Percentiles rank a stretch among this genome's conserved stretches.
Conservation (phyloP, 2,797 vertebrate species). For the Salarias fasciatus region DNA sequence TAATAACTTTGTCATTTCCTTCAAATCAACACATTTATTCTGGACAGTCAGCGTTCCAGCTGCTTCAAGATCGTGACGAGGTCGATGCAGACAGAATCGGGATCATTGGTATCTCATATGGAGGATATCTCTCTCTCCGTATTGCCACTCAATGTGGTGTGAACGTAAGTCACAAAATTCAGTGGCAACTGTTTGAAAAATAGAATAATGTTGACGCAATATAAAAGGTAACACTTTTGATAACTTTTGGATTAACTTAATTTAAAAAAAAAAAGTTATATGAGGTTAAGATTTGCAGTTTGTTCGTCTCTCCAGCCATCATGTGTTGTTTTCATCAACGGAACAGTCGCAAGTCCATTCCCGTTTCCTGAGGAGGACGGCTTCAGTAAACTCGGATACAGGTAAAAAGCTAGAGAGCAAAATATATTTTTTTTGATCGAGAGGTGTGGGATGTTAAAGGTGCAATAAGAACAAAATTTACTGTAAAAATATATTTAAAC, state of each 20-base stretch:
- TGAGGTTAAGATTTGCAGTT: no score
- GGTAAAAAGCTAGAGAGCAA: conserved; percentile 27
- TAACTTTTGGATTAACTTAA: no score
- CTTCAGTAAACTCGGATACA: not conserved
- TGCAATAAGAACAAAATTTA: no score
- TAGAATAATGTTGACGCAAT: no score
- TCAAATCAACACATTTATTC: conserved; percentile 1
- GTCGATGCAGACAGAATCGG: conserved; percentile 68
- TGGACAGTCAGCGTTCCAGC: conserved; percentile 65
- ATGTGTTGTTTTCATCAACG: conserved; percentile 77
- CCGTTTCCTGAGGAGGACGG: not conserved
- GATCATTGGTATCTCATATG: conserved; percentile 72
- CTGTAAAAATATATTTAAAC: no score
- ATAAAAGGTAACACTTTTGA: no score
- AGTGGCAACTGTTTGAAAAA: no score
- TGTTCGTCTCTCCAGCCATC: conserved; percentile 64
- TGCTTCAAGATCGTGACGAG: conserved; percentile 69
- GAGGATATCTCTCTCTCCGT: conserved; percentile 61
- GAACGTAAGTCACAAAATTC: conserved; percentile 55
- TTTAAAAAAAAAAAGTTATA: no score
- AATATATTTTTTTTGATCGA: no score
- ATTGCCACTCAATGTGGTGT: conserved; percentile 43
- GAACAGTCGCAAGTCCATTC: conserved; percentile 51
- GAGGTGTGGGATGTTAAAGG: no score
- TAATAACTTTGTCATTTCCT: not conserved